phyloP scores from a whole-genome alignment of 1,140 invertebrate genomes.

The Drosophila chauvacae region DNA sequence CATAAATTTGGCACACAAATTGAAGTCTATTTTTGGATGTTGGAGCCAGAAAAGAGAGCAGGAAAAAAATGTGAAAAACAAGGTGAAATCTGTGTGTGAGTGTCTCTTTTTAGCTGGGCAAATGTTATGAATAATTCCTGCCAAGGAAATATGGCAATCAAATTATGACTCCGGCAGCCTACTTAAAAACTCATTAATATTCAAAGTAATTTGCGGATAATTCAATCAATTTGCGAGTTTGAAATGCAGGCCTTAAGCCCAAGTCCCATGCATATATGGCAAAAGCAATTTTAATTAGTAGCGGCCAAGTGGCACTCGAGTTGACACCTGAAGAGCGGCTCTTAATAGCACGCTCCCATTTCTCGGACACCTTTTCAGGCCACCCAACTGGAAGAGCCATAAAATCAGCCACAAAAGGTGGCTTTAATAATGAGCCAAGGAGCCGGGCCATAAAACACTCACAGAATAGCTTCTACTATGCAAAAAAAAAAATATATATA shows the following conservation, averaged over 20 bases:
- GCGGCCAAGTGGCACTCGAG: slow-evolving; percentile 32
- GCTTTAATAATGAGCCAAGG: slow-evolving; percentile 59
- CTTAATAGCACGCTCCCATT: slow-evolving; percentile 41
- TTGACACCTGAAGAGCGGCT: slow-evolving; percentile 25
- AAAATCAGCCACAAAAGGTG: slow-evolving; percentile 73
- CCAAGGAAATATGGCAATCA: slow-evolving; percentile 37
- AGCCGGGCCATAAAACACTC: slow-evolving; percentile 43
- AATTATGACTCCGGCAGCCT: slow-evolving; percentile 24
- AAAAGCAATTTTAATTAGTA: slow-evolving; percentile 47
- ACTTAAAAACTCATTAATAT: slow-evolving; percentile 42
- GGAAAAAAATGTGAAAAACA: not conserved
- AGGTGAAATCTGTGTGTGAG: slow-evolving; percentile 2
- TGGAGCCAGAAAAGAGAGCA: not conserved
- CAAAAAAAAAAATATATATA: slow-evolving; percentile 15
- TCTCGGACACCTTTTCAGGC: slow-evolving; percentile 36
- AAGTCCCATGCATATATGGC: slow-evolving; percentile 3
- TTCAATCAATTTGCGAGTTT: slow-evolving; percentile 27
- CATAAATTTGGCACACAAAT: slow-evolving; percentile 71
- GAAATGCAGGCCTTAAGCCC: slow-evolving; percentile 10
- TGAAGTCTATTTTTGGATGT: slow-evolving; percentile 72
- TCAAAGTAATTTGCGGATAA: slow-evolving; percentile 31
- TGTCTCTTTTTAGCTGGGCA: slow-evolving; percentile 3
- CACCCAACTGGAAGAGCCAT: slow-evolving; percentile 53
- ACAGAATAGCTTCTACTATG: slow-evolving; percentile 30
- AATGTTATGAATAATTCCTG: slow-evolving; percentile 42